Conservation (phyloP, 2,888 invertebrate genomes). For the Cephonodes hylas region DNA sequence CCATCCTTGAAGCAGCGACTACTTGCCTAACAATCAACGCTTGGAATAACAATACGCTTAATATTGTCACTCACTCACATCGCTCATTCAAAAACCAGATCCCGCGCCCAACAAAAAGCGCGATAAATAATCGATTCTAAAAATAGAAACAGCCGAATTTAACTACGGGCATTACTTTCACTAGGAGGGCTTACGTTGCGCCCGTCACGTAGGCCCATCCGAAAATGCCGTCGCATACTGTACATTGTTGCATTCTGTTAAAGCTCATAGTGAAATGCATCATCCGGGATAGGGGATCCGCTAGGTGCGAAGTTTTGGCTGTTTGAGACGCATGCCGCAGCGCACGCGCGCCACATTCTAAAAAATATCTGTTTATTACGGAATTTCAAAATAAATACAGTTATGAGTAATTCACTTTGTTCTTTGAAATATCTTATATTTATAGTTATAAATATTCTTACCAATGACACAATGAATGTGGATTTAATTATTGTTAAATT, state of each 20-base stretch:
- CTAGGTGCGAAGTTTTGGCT: not conserved
- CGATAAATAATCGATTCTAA: not conserved
- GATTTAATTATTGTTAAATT: not conserved
- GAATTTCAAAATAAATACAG: not conserved
- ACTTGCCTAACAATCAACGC: no score
- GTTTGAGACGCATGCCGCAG: not conserved
- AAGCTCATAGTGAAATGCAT: not conserved
- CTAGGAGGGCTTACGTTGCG: not conserved
- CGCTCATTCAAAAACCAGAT: not conserved
- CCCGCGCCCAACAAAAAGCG: not conserved
- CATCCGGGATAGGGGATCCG: not conserved
- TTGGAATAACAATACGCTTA: no score
- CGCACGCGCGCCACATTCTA: not conserved
- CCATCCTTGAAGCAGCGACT: no score
- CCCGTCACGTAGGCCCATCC: not conserved
- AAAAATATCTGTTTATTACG: not conserved
- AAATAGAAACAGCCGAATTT: slow-evolving; percentile 1
- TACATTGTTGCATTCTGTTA: slow-evolving; percentile 4
- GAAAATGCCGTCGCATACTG: not conserved
- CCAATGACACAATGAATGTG: not conserved
- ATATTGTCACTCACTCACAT: not conserved
- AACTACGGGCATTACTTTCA: slow-evolving; percentile 1
- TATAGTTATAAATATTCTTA: not conserved
- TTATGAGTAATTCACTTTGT: not conserved
- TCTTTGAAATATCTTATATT: not conserved